Evolutionary conservation across 2,888 invertebrate genomes (phyloP).

Genomic region (Leptinotarsa juncta): DNA sequence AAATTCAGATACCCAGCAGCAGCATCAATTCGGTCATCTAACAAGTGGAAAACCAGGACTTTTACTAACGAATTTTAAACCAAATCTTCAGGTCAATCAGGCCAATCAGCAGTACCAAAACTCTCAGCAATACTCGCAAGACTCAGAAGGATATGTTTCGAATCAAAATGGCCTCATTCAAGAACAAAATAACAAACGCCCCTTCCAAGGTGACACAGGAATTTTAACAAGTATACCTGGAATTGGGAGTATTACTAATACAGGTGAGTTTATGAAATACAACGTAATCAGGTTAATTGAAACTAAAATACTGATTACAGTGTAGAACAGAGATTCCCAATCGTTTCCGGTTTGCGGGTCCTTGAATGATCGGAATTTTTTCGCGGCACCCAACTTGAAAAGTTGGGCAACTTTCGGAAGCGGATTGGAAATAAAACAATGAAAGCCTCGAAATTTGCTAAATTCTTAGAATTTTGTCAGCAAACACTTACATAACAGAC

Average conservation of each 20-base stretch:
- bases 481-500: constrained; percentile 76
- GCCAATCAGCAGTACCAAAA: not conserved
- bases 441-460: too few species aligned
- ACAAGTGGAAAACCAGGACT: not conserved
- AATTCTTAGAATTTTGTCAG: too few species aligned
- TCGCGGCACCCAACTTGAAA: too few species aligned
- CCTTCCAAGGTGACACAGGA: not conserved
- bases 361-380: too few species aligned
- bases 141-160: not conserved
- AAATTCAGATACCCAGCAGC: not conserved
- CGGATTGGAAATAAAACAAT: too few species aligned
- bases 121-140: not conserved
- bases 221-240: constrained; percentile 2
- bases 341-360: too few species aligned
- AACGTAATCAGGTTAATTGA: not conserved
- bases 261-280: constrained; percentile 3
- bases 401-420: too few species aligned
- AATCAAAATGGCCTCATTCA: not conserved
- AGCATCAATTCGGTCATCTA: not conserved
- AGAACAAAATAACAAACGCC: not conserved
- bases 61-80: not conserved
- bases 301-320: not conserved
- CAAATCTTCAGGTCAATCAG: not conserved
- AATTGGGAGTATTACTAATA: not conserved
- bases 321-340: too few species aligned